Evolutionary conservation across 1,140 invertebrate species (phyloP).

Genomic region (Micrasema minimum): DNA sequence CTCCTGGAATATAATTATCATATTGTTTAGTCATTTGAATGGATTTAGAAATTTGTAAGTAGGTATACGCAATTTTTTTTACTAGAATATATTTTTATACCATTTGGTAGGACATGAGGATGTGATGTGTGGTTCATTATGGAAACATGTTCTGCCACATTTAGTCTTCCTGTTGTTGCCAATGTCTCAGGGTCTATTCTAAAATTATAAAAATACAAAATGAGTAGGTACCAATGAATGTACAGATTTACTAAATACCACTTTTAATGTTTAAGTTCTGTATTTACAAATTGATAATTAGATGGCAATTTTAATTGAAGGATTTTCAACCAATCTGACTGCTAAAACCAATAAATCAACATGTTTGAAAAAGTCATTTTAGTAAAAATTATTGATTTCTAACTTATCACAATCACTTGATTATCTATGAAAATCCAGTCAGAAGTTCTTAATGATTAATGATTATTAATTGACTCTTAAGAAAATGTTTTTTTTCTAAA

Average conservation of each 20-base stretch:
- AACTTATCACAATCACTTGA: too few relatives aligned
- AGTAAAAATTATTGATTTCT: too few relatives aligned
- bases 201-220: constrained; percentile 51
- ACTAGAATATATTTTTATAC: constrained; percentile 55
- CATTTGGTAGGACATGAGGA: constrained; percentile 82
- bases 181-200: constrained; percentile 78
- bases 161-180: constrained; percentile 73
- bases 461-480: too few relatives aligned
- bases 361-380: too few relatives aligned
- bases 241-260: too few relatives aligned
- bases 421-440: too few relatives aligned
- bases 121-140: constrained; percentile 88
- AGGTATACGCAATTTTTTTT: neutral
- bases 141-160: constrained; percentile 75
- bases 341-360: too few relatives aligned
- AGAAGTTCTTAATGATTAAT: too few relatives aligned
- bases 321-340: too few relatives aligned
- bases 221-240: neutral
- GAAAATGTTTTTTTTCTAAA: too few relatives aligned
- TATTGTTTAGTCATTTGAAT: neutral
- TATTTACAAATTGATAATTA: too few relatives aligned
- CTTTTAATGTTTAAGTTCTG: constrained; percentile 27
- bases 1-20: constrained; percentile 58
- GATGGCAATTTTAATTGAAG: too few relatives aligned
- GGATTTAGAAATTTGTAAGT: neutral